Evolutionary conservation across 2,797 vertebrate species (phyloP).

Genomic region (Psittacula echo): DNA sequence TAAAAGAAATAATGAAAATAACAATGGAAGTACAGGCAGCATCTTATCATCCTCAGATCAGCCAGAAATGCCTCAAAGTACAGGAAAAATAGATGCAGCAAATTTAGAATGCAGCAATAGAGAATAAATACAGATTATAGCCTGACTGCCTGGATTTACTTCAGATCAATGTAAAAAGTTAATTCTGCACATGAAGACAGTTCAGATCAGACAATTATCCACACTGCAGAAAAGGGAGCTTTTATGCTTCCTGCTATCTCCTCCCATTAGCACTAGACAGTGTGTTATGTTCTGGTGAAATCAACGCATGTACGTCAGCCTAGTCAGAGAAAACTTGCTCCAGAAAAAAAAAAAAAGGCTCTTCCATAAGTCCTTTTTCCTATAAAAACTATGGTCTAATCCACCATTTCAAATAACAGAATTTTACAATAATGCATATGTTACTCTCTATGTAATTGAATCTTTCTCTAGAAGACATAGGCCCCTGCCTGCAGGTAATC

Average conservation of each 20-base stretch:
- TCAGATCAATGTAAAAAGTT: background rate
- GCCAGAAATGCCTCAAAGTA: background rate
- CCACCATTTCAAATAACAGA: background rate
- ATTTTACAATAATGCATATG: background rate
- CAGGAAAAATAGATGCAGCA: background rate
- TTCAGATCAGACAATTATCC: background rate
- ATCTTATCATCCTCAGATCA: background rate
- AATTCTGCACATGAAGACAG: background rate
- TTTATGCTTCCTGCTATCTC: background rate
- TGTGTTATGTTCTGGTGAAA: background rate
- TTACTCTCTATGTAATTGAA: background rate
- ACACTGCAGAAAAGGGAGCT: background rate
- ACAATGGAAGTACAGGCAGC: background rate
- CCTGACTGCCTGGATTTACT: background rate
- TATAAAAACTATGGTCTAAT: background rate
- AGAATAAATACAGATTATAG: background rate
- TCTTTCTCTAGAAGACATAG: background rate
- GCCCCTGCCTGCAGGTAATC: background rate
- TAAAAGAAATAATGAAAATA: background rate
- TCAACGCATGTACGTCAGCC: accelerated
- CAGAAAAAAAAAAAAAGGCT: background rate
- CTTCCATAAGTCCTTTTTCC: background rate
- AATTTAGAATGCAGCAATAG: background rate
- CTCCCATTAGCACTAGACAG: background rate
- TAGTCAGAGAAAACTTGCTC: background rate